Conservation (phyloP, 2,888 invertebrate genomes). For the Rotaria socialis region DNA sequence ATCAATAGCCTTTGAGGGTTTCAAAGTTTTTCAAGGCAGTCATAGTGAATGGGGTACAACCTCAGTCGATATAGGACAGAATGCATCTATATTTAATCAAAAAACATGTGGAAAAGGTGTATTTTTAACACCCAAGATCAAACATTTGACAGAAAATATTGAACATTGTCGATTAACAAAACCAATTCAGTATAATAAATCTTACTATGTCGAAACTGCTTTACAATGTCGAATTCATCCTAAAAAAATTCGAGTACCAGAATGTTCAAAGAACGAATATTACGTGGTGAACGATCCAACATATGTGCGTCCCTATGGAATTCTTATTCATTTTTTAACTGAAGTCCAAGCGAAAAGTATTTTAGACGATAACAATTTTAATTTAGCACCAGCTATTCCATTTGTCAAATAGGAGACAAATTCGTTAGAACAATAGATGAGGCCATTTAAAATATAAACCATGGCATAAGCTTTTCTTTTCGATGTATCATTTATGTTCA, state of each 20-base stretch:
- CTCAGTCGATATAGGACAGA: not conserved
- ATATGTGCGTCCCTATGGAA: not conserved
- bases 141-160: not conserved
- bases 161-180: not conserved
- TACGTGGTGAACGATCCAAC: not conserved
- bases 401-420: not conserved
- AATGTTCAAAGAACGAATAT: not conserved
- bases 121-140: not conserved
- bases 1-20: not conserved
- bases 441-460: no score
- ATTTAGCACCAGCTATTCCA: not conserved
- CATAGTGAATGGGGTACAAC: not conserved
- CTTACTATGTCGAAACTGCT: not conserved
- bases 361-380: not conserved
- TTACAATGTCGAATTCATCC: not conserved
- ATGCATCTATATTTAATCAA: not conserved
- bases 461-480: no score
- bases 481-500: no score
- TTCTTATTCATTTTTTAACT: not conserved
- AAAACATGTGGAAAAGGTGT: not conserved
- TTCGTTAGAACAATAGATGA: not conserved
- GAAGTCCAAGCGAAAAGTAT: not conserved
- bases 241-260: not conserved
- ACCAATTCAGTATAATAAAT: slow-evolving; percentile 9
- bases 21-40: not conserved